Base-by-base conservation (phyloP, 2,888 invertebrate species). In the Tyria jacobaeae region DNA sequence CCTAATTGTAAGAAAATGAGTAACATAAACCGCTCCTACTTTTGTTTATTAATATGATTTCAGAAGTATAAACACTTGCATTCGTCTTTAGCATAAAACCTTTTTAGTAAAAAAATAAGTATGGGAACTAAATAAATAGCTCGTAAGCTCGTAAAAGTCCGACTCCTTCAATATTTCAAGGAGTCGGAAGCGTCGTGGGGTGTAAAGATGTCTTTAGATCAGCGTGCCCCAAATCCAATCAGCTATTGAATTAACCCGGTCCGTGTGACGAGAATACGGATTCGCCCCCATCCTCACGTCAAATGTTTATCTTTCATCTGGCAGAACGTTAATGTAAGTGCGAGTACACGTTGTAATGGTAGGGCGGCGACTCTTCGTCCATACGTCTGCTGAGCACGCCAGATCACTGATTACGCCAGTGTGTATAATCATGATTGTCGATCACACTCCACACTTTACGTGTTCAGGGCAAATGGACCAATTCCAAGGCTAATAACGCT, bases 231-330 rank as follows among this genome's bases (percentile, higher is more conserved):
- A 92, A 94, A 93, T 93, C 93, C 93, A 93, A 93, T 94, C 93
- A 93, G 91, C 92, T 91, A 92, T 93, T 92, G 92, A 93, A 94
- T 93, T 93, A 93, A 91, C 92, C 89, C 89, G 84, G 89, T 85
- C 90, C 86, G 89, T 92, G 92, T 92, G 93, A 93, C 91, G 90
- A 84, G 93, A 93, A 94, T 94, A 93, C 92, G 90, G 90, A 94
- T 91, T 90, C 89, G 85, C 85, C 83, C n/a, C 87, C 82, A 83
- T 89, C 89, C 89, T 91, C 88, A 88, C 90, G 90, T 92, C 90
- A 92, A 92, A 92, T 93, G 92, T 92, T 93, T 92, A 92, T 93
- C 92, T 92, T 93, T 90, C 91, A 93, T 92, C 92, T 89, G 83
- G 87, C 85, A 85, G 83, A 81, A 86, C 87, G 89, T 89, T 90